Evolutionary conservation across 2,113 vertebrate genomes (phyloP).

Genomic region (Etheostoma cragini): DNA sequence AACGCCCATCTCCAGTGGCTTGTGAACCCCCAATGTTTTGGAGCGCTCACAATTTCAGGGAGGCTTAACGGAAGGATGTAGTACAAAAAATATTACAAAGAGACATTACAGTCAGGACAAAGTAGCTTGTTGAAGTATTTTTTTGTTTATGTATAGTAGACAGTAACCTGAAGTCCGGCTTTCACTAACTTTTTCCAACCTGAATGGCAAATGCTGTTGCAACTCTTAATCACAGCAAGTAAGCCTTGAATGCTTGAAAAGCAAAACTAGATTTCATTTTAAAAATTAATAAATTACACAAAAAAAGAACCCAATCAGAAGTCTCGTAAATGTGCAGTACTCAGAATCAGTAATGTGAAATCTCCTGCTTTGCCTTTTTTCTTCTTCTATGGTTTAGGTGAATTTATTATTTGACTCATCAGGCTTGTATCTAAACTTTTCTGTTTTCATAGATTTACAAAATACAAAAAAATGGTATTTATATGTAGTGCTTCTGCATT

Average conservation of each 20-base stretch:
- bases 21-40: slow-evolving; percentile 24
- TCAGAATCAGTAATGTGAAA: slow-evolving; percentile 50
- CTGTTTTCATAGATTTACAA: slow-evolving; percentile 72
- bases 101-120: slow-evolving; percentile 21
- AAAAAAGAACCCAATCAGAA: slow-evolving; percentile 8
- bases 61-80: slow-evolving; percentile 42
- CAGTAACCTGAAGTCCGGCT: slow-evolving; percentile 30
- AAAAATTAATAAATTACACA: slow-evolving; percentile 5
- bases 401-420: slow-evolving; percentile 49
- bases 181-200: slow-evolving; percentile 23
- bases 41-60: slow-evolving; percentile 24
- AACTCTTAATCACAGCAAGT: slow-evolving; percentile 28
- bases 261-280: slow-evolving; percentile 24
- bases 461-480: slow-evolving; percentile 80
- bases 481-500: slow-evolving; percentile 84
- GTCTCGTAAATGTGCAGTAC: slow-evolving; percentile 31
- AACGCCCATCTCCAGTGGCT: slow-evolving; percentile 41
- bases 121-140: slow-evolving; percentile 42
- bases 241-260: slow-evolving; percentile 34
- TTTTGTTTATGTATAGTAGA: slow-evolving; percentile 14
- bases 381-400: slow-evolving; percentile 17
- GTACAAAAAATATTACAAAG: slow-evolving; percentile 25
- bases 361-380: slow-evolving; percentile 54
- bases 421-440: slow-evolving; percentile 62
- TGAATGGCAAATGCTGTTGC: slow-evolving; percentile 25